A percentile compares a stretch with the other conserved stretches of the same genome.
phyloP scores from a whole-genome alignment of 2,797 vertebrate genomes.

The Poecilia wingei region DNA sequence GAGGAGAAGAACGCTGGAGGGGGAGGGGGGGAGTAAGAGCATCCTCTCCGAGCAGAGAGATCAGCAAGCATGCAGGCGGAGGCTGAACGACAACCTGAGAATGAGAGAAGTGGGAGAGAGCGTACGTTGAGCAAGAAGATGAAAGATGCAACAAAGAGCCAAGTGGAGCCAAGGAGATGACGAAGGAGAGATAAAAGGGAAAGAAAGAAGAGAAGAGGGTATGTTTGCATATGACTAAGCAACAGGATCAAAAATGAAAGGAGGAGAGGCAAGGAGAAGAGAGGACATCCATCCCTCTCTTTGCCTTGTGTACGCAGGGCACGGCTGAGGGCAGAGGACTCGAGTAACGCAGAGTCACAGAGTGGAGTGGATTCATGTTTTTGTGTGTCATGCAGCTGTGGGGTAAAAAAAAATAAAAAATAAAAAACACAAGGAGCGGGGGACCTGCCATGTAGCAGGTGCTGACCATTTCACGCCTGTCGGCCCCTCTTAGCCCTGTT shows the following conservation, averaged over 20 bases:
- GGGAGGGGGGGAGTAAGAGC: constrained; percentile 60
- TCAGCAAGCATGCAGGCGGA: constrained; percentile 56
- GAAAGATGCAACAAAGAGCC: constrained; percentile 63
- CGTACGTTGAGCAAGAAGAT: constrained; percentile 67
- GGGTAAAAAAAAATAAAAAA: constrained; percentile 34
- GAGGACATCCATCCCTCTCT: constrained; percentile 60
- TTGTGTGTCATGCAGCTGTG: constrained; percentile 62
- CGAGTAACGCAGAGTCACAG: constrained; percentile 34
- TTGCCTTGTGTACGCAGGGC: constrained; percentile 53
- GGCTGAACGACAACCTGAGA: constrained; percentile 74
- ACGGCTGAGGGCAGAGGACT: constrained; percentile 50
- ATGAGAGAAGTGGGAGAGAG: constrained; percentile 63
- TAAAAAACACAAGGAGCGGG: constrained; percentile 24
- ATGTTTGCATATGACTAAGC: constrained; percentile 59
- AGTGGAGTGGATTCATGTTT: constrained; percentile 34
- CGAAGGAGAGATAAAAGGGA: constrained; percentile 44
- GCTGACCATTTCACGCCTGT: constrained; percentile 81
- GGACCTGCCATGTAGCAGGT: constrained; percentile 75
- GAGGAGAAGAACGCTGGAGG: constrained; percentile 50
- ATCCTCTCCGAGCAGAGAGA: constrained; percentile 54
- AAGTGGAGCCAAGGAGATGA: constrained; percentile 58
- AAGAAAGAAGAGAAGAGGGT: constrained; percentile 23
- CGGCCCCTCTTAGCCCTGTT: constrained; percentile 71
- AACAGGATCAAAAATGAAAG: constrained; percentile 62
- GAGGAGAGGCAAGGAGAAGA: constrained; percentile 54